Evolutionary conservation across 2,888 invertebrate genomes (phyloP).

Genomic region (Polyommatus iphigenia): DNA sequence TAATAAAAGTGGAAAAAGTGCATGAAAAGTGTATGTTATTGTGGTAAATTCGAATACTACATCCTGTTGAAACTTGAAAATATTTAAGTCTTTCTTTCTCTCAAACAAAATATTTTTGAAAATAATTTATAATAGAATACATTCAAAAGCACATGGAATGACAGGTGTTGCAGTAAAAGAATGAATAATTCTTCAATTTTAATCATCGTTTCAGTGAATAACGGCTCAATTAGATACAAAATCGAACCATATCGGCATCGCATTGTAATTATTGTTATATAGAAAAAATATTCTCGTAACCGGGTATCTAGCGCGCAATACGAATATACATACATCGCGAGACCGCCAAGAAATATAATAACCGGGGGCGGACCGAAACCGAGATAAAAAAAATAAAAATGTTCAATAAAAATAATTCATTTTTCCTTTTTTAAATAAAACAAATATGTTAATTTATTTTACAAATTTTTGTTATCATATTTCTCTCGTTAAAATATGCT

Average conservation of each 20-base stretch:
- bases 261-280: slow-evolving; percentile 73
- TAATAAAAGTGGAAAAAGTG: no score
- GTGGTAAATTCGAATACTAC: no score
- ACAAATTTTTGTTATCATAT: slow-evolving; percentile 80
- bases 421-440: slow-evolving; percentile 66
- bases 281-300: slow-evolving; percentile 74
- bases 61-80: no score
- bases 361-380: slow-evolving; percentile 49
- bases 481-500: slow-evolving; percentile 80
- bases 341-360: slow-evolving; percentile 64
- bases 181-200: slow-evolving; percentile 61
- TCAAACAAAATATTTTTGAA: no score
- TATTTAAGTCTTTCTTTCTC: no score
- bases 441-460: slow-evolving; percentile 80
- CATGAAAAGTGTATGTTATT: no score
- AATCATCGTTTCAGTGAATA: slow-evolving; percentile 64
- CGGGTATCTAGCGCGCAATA: slow-evolving; percentile 65
- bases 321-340: slow-evolving; percentile 63
- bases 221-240: slow-evolving; percentile 72
- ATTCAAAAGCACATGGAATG: background rate
- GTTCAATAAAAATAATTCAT: slow-evolving; percentile 55
- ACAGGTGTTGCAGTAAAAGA: slow-evolving; percentile 59
- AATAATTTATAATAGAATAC: background rate
- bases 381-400: slow-evolving; percentile 41
- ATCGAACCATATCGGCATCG: slow-evolving; percentile 71